Percentiles rank a stretch among this genome's conserved stretches.
Evolutionary conservation across 1,140 invertebrate genomes (phyloP).

Genomic region (Drosophila rhopaloa): DNA sequence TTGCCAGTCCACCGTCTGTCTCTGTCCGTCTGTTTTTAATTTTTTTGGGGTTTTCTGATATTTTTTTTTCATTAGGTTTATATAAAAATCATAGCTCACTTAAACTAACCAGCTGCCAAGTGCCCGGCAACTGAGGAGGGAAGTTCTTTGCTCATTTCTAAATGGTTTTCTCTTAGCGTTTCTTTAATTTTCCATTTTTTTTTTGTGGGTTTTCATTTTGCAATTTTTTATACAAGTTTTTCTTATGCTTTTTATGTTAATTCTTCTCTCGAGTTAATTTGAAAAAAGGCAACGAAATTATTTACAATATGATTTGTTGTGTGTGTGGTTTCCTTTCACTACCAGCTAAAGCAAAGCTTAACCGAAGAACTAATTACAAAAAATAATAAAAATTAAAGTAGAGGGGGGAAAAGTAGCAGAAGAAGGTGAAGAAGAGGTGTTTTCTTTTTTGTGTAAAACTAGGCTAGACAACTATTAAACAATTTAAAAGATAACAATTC

Average conservation of each 20-base stretch:
- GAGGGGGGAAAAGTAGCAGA: constrained; percentile 13
- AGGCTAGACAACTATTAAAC: constrained; percentile 55
- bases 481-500: constrained; percentile 60
- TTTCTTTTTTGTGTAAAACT: constrained; percentile 30
- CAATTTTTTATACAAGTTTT: constrained; percentile 56
- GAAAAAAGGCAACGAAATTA: constrained; percentile 74
- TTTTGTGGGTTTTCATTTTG: constrained; percentile 59
- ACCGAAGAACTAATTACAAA: constrained; percentile 51
- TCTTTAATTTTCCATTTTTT: constrained; percentile 29
- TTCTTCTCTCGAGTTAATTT: constrained; percentile 53
- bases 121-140: constrained; percentile 76
- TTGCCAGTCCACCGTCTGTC: constrained; percentile 26
- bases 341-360: constrained; percentile 32
- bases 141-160: constrained; percentile 79
- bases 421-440: constrained; percentile 18
- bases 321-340: constrained; percentile 34
- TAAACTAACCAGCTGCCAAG: constrained; percentile 74
- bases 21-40: constrained; percentile 5
- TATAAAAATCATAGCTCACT: constrained; percentile 76
- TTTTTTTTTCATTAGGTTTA: constrained; percentile 50
- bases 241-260: constrained; percentile 38
- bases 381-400: constrained; percentile 34
- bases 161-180: constrained; percentile 67
- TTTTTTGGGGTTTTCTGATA: constrained; percentile 26
- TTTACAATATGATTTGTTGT: constrained; percentile 72